phyloP scores from a whole-genome alignment of 2,797 vertebrate genomes.

The Smutsia gigantea region DNA sequence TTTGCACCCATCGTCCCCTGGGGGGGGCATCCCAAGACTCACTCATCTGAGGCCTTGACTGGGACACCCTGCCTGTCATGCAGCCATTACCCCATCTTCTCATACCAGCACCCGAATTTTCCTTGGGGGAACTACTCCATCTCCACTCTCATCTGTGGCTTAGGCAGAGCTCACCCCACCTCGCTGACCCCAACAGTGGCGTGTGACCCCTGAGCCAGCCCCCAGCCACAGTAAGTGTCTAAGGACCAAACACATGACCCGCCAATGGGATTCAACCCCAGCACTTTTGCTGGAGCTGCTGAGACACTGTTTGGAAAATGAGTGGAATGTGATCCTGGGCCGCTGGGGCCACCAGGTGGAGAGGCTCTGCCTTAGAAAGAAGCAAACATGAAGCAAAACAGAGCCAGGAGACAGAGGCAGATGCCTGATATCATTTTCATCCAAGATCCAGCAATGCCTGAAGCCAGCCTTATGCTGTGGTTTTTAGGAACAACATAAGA shows the following conservation, averaged over 20 bases:
- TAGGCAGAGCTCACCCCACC: not conserved
- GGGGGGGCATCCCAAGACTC: fast-evolving
- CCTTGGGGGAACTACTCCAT: not conserved
- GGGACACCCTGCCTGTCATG: not conserved
- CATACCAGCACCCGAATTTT: not conserved
- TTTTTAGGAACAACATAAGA: not conserved
- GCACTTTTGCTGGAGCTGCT: not conserved
- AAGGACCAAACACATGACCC: not conserved
- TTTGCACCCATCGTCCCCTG: not conserved
- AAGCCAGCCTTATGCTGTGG: not conserved
- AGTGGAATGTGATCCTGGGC: not conserved
- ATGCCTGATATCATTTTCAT: too few species aligned
- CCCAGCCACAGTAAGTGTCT: not conserved
- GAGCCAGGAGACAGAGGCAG: not conserved
- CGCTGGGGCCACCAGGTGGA: not conserved
- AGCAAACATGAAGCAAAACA: not conserved
- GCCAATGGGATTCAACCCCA: not conserved
- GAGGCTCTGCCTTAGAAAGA: not conserved
- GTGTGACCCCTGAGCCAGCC: not conserved
- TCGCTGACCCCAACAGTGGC: not conserved
- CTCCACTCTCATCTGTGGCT: not conserved
- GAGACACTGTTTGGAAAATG: not conserved
- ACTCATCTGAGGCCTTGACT: too few species aligned
- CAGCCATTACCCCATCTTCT: not conserved
- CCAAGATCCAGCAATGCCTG: not conserved